Percentiles rank a stretch among this genome's conserved stretches.
Evolutionary conservation across 2,797 vertebrate genomes (phyloP).

Genomic region (Scomberomorus guttatus): DNA sequence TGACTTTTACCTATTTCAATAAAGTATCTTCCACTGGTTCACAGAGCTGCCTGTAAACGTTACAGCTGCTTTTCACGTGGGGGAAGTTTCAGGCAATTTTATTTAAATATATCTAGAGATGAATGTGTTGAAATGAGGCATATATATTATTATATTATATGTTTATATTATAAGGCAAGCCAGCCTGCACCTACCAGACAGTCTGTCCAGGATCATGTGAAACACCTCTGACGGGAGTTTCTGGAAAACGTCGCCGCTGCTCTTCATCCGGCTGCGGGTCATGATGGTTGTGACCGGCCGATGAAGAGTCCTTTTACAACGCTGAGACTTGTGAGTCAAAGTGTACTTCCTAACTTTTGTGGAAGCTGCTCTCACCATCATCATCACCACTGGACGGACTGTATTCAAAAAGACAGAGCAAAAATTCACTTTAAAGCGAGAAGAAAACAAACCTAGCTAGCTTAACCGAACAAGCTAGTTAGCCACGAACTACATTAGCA

Average conservation of each 20-base stretch:
- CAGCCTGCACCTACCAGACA: slow-evolving; percentile 65
- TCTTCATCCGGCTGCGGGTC: slow-evolving; percentile 59
- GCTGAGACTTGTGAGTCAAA: neutral
- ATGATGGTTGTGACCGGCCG: slow-evolving; percentile 42
- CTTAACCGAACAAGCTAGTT: neutral
- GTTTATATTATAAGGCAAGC: too few species aligned
- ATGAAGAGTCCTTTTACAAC: neutral
- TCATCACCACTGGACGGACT: neutral
- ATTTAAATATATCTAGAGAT: neutral
- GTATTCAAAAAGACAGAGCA: neutral
- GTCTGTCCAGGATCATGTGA: slow-evolving; percentile 75
- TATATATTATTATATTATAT: too few species aligned
- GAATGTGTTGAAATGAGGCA: neutral
- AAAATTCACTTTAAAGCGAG: neutral
- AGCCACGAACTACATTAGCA: neutral
- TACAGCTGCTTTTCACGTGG: neutral
- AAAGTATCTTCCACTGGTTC: neutral
- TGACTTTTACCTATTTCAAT: neutral
- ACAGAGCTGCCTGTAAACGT: neutral
- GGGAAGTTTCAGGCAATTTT: rapidly evolving
- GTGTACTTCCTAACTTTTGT: slow-evolving; percentile 18
- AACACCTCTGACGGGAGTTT: slow-evolving; percentile 78
- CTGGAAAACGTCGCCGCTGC: slow-evolving; percentile 53
- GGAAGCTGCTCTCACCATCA: slow-evolving; percentile 21
- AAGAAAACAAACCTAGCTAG: neutral